Evolutionary conservation across 30 jellyfish, hydroid and myxozoan species (phyloP).

Genomic region (Turritopsis dohrnii): DNA sequence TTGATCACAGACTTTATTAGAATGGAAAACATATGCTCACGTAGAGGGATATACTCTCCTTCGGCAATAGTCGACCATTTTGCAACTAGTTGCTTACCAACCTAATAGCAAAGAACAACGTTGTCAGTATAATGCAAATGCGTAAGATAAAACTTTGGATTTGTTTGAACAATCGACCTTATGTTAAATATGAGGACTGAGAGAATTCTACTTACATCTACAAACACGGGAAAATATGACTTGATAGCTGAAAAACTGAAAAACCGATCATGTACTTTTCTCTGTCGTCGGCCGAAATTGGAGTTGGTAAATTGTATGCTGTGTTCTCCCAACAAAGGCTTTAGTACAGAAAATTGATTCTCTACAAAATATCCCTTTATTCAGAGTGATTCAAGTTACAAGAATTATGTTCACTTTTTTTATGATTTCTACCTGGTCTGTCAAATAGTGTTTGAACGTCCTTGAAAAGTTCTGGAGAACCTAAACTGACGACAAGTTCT

Average conservation of each 20-base stretch:
- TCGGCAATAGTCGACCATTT: slow-evolving; percentile 26
- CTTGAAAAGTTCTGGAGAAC: too few relatives aligned
- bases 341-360: slow-evolving; percentile 44
- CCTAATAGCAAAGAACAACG: slow-evolving; percentile 39
- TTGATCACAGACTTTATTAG: slow-evolving; percentile 56
- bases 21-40: slow-evolving; percentile 61
- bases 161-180: too few relatives aligned
- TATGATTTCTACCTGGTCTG: too few relatives aligned
- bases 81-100: slow-evolving; percentile 40
- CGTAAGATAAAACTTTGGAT: neutral
- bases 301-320: slow-evolving; percentile 69
- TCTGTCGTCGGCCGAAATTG: slow-evolving; percentile 51
- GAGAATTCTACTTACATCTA: slow-evolving; percentile 59
- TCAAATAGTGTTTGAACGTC: too few relatives aligned
- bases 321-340: slow-evolving; percentile 73
- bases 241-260: slow-evolving; percentile 52
- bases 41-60: slow-evolving; percentile 49
- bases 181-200: too few relatives aligned
- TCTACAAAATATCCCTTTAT: slow-evolving; percentile 23
- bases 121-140: neutral
- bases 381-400: slow-evolving; percentile 62
- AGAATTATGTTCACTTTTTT: slow-evolving; percentile 49
- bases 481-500: slow-evolving; percentile 60
- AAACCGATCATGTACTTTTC: slow-evolving; percentile 54
- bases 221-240: slow-evolving; percentile 41